Evolutionary conservation across 2,888 invertebrate species (phyloP), one percentile per base, ranked within the genome.

Genomic region (Apamea crenata): DNA sequence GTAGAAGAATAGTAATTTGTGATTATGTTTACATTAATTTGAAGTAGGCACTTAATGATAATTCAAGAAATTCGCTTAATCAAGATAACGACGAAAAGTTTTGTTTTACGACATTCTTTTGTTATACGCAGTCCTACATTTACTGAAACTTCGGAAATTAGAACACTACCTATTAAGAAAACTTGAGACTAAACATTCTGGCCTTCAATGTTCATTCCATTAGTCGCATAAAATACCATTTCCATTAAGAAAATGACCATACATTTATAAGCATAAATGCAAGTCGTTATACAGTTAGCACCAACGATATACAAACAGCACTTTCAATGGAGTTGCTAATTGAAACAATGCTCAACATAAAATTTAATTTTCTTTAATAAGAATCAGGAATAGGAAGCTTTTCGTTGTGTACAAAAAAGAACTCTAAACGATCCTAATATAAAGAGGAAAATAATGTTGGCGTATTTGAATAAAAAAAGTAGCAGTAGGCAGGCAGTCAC

Each of bases 301-400:
- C 40, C n/a, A 70, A 71, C 47, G 3, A 73, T 56, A 75, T 29
- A 67, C 68, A 77, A 76, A 74, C 65, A 76, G 16, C 7, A 47
- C 59, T 66, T 84, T 74, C 56, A 74, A 74, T 66, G 32, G n/a
- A 71, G 21, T 32, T 67, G 44, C 70, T 85, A 86, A 88, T 81
- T 86, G 81, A 78, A 89, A 86, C 68, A 77, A 74, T 68, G 65
- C 70, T 70, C 32, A 59, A 50, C 80, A 74, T 86, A 75, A 78
- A 81, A 81, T 74, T 74, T 86, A 47, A 76, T 83, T 69, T 81
- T 80, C 65, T 83, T 78, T 82, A 76, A 74, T 82, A 85, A 81
- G 78, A 80, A 68, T 74, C 56, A 14, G 53, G 40, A 74, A 71
- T 77, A 77, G 82, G 78, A 80, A 74, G 36, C 14, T 76, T 72